These are phyloP conservation scores for Osedax frankpressi DNA, from an alignment of 2,888 invertebrate species.

Conservation along the genomic window DNA sequence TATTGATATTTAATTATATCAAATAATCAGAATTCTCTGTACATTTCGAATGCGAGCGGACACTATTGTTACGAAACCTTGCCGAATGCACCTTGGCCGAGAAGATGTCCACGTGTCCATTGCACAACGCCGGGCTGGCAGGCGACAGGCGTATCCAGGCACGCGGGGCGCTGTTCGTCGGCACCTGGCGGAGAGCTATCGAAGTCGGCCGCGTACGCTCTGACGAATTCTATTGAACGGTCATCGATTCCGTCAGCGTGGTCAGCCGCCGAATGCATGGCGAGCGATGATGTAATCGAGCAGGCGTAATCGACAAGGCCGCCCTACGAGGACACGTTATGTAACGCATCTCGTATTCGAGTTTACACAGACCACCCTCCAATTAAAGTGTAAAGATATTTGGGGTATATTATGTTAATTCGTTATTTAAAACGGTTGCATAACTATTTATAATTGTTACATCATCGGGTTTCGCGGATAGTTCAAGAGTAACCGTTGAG, in stretches of 20 bases:
- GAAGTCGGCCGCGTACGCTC: not conserved
- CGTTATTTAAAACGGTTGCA: too few species aligned
- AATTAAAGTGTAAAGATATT: too few species aligned
- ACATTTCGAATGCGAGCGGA: too few species aligned
- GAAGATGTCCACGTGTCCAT: constrained; percentile 45
- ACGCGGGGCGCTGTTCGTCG: not conserved
- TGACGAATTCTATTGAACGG: not conserved
- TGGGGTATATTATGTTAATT: too few species aligned
- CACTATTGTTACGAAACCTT: constrained; percentile 39
- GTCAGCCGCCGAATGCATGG: not conserved
- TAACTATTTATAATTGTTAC: too few species aligned
- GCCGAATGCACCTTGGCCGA: constrained; percentile 46
- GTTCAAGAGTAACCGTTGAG: too few species aligned
- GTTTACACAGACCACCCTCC: too few species aligned
- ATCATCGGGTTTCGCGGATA: too few species aligned
- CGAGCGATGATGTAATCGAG: not conserved
- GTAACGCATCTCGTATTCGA: too few species aligned
- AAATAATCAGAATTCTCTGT: too few species aligned
- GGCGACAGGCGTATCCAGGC: not conserved
- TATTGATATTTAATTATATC: too few species aligned
- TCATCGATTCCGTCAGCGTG: not conserved
- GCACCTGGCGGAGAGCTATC: not conserved
- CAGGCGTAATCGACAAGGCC: not conserved
- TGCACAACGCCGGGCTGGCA: not conserved
- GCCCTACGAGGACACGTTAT: not conserved